These are phyloP conservation scores for Anodontia alba DNA, from an alignment of 2,888 invertebrate genomes.

Conservation along the genomic window DNA sequence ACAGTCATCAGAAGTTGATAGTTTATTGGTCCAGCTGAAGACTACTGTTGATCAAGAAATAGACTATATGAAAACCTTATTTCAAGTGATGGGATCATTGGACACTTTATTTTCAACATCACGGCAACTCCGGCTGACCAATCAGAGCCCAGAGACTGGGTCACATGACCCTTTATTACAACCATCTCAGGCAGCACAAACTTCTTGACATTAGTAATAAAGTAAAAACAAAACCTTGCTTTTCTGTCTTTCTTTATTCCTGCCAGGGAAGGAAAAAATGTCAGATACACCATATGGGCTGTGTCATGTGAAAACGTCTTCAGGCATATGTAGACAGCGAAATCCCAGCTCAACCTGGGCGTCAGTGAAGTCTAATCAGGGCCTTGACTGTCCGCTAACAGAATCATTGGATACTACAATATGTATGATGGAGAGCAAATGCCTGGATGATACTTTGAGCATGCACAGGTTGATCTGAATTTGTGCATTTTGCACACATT, in stretches of 20 bases:
- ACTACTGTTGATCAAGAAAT: conserved; percentile 89
- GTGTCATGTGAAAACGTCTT: no score
- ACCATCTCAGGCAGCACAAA: conserved; percentile 49
- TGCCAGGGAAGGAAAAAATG: no score
- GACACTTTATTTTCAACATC: conserved; percentile 81
- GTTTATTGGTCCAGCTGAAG: conserved; percentile 88
- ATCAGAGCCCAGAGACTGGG: conserved; percentile 27
- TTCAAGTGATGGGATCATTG: conserved; percentile 84
- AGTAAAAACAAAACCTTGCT: neutral
- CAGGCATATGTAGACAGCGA: no score
- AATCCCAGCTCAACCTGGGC: no score
- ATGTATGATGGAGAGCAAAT: no score
- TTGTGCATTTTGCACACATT: no score
- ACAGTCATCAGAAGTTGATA: conserved; percentile 87
- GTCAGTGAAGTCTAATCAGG: no score
- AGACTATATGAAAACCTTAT: conserved; percentile 82
- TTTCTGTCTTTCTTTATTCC: neutral
- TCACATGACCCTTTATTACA: conserved; percentile 23
- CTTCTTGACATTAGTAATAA: neutral
- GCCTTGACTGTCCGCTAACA: no score
- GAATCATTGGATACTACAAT: no score
- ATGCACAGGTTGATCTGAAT: no score
- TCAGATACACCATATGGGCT: no score
- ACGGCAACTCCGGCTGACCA: conserved; percentile 46
- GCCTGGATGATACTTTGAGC: no score